Percentiles rank a stretch among this genome's conserved stretches.
phyloP scores from a whole-genome alignment of 2,888 invertebrate genomes.

The Cephus pulcher region DNA sequence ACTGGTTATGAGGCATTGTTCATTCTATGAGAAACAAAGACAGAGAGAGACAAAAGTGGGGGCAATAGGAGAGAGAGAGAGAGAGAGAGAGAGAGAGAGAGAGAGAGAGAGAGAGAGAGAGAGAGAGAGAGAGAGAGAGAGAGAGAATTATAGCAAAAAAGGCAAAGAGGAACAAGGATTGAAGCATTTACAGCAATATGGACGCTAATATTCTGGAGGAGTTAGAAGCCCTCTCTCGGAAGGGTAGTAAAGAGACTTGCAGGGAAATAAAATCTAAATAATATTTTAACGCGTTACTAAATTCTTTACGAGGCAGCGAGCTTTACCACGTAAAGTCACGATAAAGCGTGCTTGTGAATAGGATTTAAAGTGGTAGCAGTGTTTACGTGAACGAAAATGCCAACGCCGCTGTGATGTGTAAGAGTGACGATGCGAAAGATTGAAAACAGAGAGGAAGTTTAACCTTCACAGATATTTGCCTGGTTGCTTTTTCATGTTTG shows the following conservation, averaged over 20 bases:
- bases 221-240: constrained; percentile 3
- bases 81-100: no score
- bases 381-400: no score
- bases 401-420: no score
- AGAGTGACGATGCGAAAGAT: no score
- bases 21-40: neutral
- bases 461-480: no score
- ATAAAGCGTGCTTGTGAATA: constrained; percentile 15
- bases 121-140: neutral
- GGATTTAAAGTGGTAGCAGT: constrained; percentile 9
- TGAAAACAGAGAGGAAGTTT: no score
- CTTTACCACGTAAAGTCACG: constrained; percentile 11
- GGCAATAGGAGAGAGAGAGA: neutral
- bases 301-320: constrained; percentile 16
- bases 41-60: neutral
- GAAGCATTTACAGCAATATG: constrained; percentile 8
- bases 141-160: neutral
- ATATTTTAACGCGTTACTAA: constrained; percentile 22
- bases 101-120: no score
- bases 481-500: no score
- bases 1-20: no score
- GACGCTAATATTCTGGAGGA: constrained; percentile 18
- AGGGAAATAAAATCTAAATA: constrained; percentile 21
- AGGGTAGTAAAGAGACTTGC: constrained; percentile 15
- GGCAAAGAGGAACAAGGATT: neutral